Evolutionary conservation across 2,797 vertebrate genomes (phyloP), one percentile per base, ranked within the genome.

Genomic region (Platyrinchus mystaceus): DNA sequence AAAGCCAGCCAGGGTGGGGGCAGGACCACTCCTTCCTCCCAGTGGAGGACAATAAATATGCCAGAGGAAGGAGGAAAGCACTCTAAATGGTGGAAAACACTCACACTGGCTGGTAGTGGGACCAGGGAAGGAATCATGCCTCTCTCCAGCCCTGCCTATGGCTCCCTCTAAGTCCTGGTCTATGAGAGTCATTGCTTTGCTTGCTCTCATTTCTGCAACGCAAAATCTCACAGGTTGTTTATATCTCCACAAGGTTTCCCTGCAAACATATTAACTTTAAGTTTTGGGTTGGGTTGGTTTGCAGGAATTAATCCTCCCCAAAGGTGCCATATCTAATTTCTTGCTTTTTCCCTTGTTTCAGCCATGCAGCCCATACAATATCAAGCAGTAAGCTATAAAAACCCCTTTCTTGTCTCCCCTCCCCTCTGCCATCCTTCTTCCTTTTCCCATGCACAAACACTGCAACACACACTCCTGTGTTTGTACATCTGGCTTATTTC

Each of bases 401-500:
- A 15, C 15, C 47, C 44, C 28, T 69, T 74, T 62, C 36, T 86
- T 84, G 18, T 56, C 7, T 32, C 28, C 4, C 50, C 47, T 59
- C 19, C 13, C 10, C 9, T 36, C 39, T 43, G 36, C 59, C 47
- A 43, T 34, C 14, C 59, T 88, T 84, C 32, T 41, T 79, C 47
- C 21, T 93, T 76, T 68, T 64, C 71, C 52, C 24, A 6, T 43
- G 15, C 27, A 60, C 46, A 87, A 73, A 43, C 56, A 87, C 18
- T 26, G 36, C 66, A 73, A 37, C 49, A 47, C 53, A 28, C 46
- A 20, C 21, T 41, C 19, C 56, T 23, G 14, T 56, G 41, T 60
- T 90, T 85, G 41, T 49, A n/a, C 52, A 78, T 49, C 87, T 89
- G 87, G 37, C 30, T 87, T 37, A 55, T 79, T 86, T 80, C 8